Evolutionary conservation across 2,113 vertebrate species (phyloP).

Genomic region (Diphyllodes magnificus): DNA sequence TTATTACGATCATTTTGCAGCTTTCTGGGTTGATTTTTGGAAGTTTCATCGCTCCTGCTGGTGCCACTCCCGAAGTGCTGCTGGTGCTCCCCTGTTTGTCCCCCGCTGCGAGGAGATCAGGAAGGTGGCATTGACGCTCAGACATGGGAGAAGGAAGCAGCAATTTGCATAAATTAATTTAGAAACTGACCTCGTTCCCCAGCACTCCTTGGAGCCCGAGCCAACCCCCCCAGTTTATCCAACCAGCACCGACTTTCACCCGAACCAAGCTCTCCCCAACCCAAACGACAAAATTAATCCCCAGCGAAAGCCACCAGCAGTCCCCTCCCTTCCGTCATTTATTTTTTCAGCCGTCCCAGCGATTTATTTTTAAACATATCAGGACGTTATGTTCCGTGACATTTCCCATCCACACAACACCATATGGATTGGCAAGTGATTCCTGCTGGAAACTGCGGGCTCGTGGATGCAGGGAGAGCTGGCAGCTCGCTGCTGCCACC

Average conservation of each 20-base stretch:
- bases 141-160: background rate
- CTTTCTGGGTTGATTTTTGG: background rate
- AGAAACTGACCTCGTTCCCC: conserved; percentile 13
- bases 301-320: background rate
- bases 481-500: conserved; percentile 36
- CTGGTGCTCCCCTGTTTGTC: background rate
- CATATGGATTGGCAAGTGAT: conserved; percentile 64
- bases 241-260: background rate
- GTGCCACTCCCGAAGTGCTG: background rate
- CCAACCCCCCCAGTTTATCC: background rate
- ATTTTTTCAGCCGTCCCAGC: conserved; percentile 39
- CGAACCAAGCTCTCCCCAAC: conserved; percentile 2
- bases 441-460: conserved; percentile 42
- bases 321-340: conserved; percentile 30
- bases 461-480: conserved; percentile 9
- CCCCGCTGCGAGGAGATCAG: conserved; percentile 5
- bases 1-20: rapidly evolving
- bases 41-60: rapidly evolving
- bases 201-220: background rate
- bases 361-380: conserved; percentile 68
- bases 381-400: conserved; percentile 63
- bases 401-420: conserved; percentile 67
- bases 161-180: conserved; percentile 65
- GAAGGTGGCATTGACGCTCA: conserved; percentile 7
- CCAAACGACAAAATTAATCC: background rate